These are phyloP conservation scores for Catostomus latipinnis DNA, from an alignment of 2,797 vertebrate genomes.

Conservation along the genomic window DNA sequence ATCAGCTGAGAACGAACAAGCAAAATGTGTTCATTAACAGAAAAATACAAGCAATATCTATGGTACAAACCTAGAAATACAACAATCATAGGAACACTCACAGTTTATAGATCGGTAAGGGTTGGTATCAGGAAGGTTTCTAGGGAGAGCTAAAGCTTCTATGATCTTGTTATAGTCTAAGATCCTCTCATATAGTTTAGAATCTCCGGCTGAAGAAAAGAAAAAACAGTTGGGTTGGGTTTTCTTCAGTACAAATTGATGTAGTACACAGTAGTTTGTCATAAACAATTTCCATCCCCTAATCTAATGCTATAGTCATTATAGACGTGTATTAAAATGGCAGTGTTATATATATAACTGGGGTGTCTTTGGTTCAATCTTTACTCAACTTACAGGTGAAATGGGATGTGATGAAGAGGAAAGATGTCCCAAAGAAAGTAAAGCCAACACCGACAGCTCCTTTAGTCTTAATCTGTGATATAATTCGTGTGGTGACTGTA, in stretches of 20 bases:
- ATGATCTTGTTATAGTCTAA: constrained; percentile 95
- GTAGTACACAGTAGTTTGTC: too few species aligned
- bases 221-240: background rate
- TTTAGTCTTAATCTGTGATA: constrained; percentile 99
- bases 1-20: constrained; percentile 78
- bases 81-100: constrained; percentile 72
- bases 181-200: constrained; percentile 92
- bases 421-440: constrained; percentile 96
- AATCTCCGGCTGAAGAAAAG: constrained; percentile 85
- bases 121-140: constrained; percentile 92
- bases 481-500: constrained; percentile 94
- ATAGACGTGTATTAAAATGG: too few species aligned
- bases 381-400: constrained; percentile 90
- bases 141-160: constrained; percentile 90
- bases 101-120: constrained; percentile 89
- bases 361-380: background rate
- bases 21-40: background rate
- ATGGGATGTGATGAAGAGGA: constrained; percentile 98
- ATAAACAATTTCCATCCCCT: background rate
- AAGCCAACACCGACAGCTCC: constrained; percentile 91
- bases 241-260: background rate
- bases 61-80: too few species aligned
- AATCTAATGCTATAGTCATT: constrained; percentile 16
- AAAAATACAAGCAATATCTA: background rate
- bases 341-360: too few species aligned